Percentiles rank a stretch among this genome's conserved stretches.
phyloP scores from a whole-genome alignment of 2,888 invertebrate species.

The Rhagophthalmus giganteus region DNA sequence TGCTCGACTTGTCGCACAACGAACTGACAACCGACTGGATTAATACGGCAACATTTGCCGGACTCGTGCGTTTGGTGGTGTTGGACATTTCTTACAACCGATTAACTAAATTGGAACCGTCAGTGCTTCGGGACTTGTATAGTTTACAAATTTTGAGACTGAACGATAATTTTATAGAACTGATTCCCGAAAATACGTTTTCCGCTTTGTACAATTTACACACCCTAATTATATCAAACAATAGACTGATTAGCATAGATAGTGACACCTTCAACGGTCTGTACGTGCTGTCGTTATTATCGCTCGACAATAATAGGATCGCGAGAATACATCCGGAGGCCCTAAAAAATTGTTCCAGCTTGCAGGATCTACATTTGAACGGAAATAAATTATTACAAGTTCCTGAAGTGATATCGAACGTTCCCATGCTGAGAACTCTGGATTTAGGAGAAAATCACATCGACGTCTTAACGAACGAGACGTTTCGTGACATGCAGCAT shows the following conservation, averaged over 20 bases:
- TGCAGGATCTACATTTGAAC: conserved; percentile 82
- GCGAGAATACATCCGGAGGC: conserved; percentile 74
- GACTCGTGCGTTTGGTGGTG: conserved; percentile 74
- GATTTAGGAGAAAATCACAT: conserved; percentile 87
- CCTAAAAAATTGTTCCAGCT: conserved; percentile 75
- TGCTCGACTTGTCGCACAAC: conserved; percentile 77
- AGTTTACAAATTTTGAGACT: conserved; percentile 78
- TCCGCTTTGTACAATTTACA: conserved; percentile 76
- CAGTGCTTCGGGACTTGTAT: conserved; percentile 76
- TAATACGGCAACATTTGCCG: conserved; percentile 77
- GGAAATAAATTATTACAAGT: conserved; percentile 77
- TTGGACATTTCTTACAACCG: conserved; percentile 77
- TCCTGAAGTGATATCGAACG: conserved; percentile 72
- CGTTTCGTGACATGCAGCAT: conserved; percentile 78
- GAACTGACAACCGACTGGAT: conserved; percentile 83
- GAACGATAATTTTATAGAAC: conserved; percentile 77
- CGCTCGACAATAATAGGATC: conserved; percentile 79
- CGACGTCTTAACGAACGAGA: conserved; percentile 73
- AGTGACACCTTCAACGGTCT: conserved; percentile 76
- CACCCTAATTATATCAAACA: conserved; percentile 79
- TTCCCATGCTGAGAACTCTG: conserved; percentile 76
- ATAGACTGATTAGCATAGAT: conserved; percentile 74
- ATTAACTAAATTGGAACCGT: conserved; percentile 73
- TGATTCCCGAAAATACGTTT: conserved; percentile 78
- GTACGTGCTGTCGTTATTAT: conserved; percentile 73